Evolutionary conservation across 1,140 invertebrate genomes (phyloP), one percentile per base, ranked within the genome.

Genomic region (Drosophila orena): DNA sequence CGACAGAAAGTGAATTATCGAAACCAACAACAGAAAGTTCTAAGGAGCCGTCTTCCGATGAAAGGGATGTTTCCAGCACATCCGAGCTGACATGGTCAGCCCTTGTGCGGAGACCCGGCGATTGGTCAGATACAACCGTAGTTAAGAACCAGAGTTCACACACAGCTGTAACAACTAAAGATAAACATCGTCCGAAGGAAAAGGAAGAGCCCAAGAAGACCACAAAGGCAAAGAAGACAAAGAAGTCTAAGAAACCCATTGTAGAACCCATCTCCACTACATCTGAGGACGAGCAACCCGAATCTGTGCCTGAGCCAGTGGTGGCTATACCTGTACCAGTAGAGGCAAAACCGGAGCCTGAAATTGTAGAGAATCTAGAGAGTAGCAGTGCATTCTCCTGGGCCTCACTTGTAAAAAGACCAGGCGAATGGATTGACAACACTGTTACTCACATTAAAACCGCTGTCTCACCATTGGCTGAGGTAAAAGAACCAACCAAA

Each of bases 381-480:
- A 35, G 59, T 55, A 55, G 47, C 15, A 65, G 37, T 49, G 54
- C 47, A 42, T 85, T 83, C 61, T 90, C 91, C 1, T 92, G 91
- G 91, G 91, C 91, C 10, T 90, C 91, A 10, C 70, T 92, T 43
- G 89, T 92, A 1, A 91, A 81, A 38, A 62, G 91, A 17, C 91
- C 91, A 20, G 91, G 91, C 3, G 91, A 92, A 72, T 92, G 91
- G 91, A 70, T 91, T 42, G 91, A 92, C 59, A 89, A 75, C 37
- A 91, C 79, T 47, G 61, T 91, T 24, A 66, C 61, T 7, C 75
- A 81, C 12, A 88, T 79, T 2, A 89, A 84, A 44, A 64, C 59
- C n/a, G 79, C 55, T 38, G 50, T 79, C 34, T 5, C 53, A 14
- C 15, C 64, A n/a, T 44, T 52, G 42, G 38, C 54, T 10, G 86